Evolutionary conservation across 2,113 vertebrate genomes (phyloP).

Genomic region (Sardina pilchardus): DNA sequence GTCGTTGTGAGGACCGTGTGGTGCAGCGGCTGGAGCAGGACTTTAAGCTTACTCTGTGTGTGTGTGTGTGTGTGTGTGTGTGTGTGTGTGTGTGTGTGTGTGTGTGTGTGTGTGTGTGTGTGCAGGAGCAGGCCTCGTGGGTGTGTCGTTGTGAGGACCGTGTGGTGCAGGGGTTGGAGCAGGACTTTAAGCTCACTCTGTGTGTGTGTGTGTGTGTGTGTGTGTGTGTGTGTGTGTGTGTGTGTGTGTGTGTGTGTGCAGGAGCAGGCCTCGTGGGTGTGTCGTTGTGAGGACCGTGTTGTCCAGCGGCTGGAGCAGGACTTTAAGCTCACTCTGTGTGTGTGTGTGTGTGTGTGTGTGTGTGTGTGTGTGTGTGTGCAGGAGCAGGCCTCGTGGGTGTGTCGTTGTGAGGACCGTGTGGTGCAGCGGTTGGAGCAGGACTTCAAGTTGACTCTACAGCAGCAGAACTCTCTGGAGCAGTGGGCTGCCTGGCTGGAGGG

Average conservation of each 20-base stretch:
- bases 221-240: not conserved
- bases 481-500: conserved; percentile 92
- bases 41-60: not conserved
- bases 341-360: not conserved
- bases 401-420: conserved; percentile 87
- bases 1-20: not conserved
- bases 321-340: not conserved
- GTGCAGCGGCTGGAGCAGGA: not conserved
- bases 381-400: conserved; percentile 96
- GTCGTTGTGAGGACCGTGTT: conserved; percentile 78
- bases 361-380: conserved; percentile 44
- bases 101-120: not conserved
- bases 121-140: conserved; percentile 54
- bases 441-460: conserved; percentile 92
- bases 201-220: not conserved
- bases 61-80: not conserved
- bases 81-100: not conserved
- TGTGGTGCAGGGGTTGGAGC: not conserved
- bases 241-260: not conserved
- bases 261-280: conserved; percentile 55
- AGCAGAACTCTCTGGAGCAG: conserved; percentile 93
- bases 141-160: conserved; percentile 78
- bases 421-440: conserved; percentile 92
- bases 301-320: not conserved
- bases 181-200: not conserved